These are phyloP conservation scores for Pseudois nayaur DNA, from an alignment of 2,113 vertebrate species.

Conservation along the genomic window DNA sequence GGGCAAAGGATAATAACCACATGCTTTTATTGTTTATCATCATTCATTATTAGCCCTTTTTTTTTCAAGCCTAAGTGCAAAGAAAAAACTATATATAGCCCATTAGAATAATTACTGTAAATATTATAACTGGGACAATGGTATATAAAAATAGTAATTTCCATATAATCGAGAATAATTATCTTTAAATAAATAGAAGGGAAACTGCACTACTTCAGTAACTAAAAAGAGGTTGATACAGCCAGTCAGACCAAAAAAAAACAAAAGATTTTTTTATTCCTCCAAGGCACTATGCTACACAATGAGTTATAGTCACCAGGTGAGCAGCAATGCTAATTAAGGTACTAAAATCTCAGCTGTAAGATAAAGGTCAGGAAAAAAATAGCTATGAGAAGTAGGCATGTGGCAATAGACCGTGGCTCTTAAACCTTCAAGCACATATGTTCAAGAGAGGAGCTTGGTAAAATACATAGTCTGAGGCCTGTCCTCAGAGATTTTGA, in stretches of 20 bases:
- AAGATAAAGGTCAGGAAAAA: neutral
- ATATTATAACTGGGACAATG: neutral
- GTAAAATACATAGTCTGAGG: neutral
- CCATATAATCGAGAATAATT: neutral
- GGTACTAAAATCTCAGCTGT: neutral
- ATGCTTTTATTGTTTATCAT: neutral
- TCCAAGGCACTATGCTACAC: neutral
- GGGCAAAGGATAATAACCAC: neutral
- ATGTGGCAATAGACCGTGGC: neutral
- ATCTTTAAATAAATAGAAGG: neutral
- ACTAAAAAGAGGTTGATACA: neutral
- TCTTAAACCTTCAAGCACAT: neutral
- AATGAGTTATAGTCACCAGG: neutral
- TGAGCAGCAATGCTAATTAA: neutral
- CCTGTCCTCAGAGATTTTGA: neutral
- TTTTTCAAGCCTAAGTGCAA: neutral
- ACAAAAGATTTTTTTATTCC: neutral
- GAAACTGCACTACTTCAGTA: neutral
- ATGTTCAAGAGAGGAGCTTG: neutral
- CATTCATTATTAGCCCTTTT: neutral
- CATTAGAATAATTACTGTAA: constrained; percentile 1
- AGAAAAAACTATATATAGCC: neutral
- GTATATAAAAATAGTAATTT: neutral
- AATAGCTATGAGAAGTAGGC: neutral
- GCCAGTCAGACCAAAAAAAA: neutral